Evolutionary conservation across 2,797 vertebrate genomes (phyloP), one percentile per base, ranked within the genome.

Genomic region (Rhynchotus rufescens): DNA sequence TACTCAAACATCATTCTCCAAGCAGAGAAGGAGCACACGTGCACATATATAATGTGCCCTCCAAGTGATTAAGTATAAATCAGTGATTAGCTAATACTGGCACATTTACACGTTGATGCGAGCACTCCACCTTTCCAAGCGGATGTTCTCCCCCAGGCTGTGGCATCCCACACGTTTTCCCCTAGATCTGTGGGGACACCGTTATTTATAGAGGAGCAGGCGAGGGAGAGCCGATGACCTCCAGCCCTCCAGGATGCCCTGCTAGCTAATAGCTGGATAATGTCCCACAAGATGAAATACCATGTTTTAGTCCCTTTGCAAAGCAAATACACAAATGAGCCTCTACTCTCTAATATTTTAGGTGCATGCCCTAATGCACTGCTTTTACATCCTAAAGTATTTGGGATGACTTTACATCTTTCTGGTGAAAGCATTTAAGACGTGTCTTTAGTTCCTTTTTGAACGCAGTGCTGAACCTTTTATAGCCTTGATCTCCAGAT

Each of bases 31-130:
- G 26, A 90, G 42, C 69, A 76, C 42, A 72, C 66, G 83, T 36
- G 32, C 10, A 8, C 45, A 51, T 25, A 17, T n/a, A 34, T 34
- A 61, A 36, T 51, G 15, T 75, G 68, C 13, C 44, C 68, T 86
- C 44, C 21, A 80, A 95, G 17, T 38, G 32, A 12, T 88, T 94
- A 91, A 84, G 91, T 86, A 86, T 47, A 92, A 84, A 92, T 26
- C 57, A 73, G 22, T 75, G 68, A 59, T 68, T 92, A 94, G 90
- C 86, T 71, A 87, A 75, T 78, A 69, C 68, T 80, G 85, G 28
- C 76, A 66, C 65, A 72, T 80, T 69, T 44, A 25, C 54, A 52
- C 15, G 30, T 20, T 83, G 42, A 12, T 36, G 28, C 34, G 51
- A 30, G 34, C 23, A 79, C 34, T 92, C 62, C 26, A 69, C 15